Conservation (phyloP, 2,113 vertebrate species). For the Benitochromis conjunctus region DNA sequence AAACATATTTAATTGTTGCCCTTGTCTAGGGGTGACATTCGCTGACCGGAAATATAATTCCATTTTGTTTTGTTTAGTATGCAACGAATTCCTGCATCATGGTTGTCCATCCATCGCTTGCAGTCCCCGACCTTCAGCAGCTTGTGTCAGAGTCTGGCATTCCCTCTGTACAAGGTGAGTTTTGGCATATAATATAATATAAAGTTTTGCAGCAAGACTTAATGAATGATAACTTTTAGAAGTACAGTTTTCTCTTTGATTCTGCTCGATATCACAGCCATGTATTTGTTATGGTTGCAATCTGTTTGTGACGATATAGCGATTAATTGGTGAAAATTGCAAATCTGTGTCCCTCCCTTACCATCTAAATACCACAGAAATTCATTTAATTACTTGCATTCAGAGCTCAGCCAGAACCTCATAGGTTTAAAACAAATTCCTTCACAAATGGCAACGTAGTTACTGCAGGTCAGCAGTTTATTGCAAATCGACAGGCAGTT, state of each 20-base stretch:
- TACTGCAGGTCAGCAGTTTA: background rate
- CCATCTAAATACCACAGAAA: background rate
- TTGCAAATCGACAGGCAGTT: background rate
- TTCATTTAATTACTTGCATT: background rate
- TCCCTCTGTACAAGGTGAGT: slow-evolving; percentile 74
- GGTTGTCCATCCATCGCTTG: slow-evolving; percentile 73
- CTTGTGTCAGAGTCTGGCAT: slow-evolving; percentile 59
- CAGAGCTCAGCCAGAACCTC: background rate
- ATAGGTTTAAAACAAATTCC: background rate
- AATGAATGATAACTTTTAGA: no score
- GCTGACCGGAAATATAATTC: background rate
- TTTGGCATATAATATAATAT: background rate
- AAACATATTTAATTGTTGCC: background rate
- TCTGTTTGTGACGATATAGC: background rate
- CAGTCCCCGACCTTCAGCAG: slow-evolving; percentile 48
- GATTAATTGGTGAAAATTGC: background rate
- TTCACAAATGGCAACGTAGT: background rate
- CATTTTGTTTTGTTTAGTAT: slow-evolving; percentile 15
- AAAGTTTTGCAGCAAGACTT: background rate
- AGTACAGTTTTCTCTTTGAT: background rate
- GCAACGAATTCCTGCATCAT: slow-evolving; percentile 59
- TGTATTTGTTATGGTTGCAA: background rate
- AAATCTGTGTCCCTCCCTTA: background rate
- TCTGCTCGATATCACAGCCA: background rate
- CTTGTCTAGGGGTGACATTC: background rate